These are phyloP conservation scores for Lycopodina hypogea DNA, from an alignment of 37 sponge, comb jelly and placozoan genomes.

Conservation along the genomic window DNA sequence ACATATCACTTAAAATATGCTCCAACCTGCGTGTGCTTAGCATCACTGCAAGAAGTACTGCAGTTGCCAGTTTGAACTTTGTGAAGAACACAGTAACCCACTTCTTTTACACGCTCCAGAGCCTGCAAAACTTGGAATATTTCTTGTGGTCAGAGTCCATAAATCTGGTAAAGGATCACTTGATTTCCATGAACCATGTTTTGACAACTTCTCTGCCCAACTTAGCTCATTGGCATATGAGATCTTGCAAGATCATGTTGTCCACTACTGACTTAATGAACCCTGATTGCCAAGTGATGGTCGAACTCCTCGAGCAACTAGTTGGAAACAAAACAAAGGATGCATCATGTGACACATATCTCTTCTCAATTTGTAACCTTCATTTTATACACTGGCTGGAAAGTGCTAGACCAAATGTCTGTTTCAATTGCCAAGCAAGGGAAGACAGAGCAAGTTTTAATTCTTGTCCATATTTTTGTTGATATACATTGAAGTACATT, in stretches of 20 bases:
- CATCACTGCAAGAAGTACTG: background rate
- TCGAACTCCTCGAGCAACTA: background rate
- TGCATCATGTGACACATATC: background rate
- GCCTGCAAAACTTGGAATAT: slow-evolving; percentile 2
- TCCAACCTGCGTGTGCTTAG: background rate
- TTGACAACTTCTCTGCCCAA: background rate
- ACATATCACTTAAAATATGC: background rate
- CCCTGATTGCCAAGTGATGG: background rate
- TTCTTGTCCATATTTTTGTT: too few species aligned
- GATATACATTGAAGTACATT: too few species aligned
- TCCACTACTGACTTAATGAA: background rate
- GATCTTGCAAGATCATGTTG: background rate
- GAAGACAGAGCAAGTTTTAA: too few species aligned
- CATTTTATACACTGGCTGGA: slow-evolving; percentile 7
- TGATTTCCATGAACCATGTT: background rate
- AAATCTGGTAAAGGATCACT: background rate
- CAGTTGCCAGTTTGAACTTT: too few species aligned
- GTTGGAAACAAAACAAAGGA: background rate
- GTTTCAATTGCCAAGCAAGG: background rate
- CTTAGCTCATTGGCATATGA: background rate
- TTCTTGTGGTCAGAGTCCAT: background rate
- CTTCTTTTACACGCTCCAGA: background rate
- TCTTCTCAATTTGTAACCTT: background rate
- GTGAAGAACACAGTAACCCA: background rate
- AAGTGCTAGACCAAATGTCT: background rate